A percentile compares a stretch with the other conserved stretches of the same genome.
phyloP scores from a whole-genome alignment of 1,140 invertebrate genomes.

The Pogonomyrmex californicus region DNA sequence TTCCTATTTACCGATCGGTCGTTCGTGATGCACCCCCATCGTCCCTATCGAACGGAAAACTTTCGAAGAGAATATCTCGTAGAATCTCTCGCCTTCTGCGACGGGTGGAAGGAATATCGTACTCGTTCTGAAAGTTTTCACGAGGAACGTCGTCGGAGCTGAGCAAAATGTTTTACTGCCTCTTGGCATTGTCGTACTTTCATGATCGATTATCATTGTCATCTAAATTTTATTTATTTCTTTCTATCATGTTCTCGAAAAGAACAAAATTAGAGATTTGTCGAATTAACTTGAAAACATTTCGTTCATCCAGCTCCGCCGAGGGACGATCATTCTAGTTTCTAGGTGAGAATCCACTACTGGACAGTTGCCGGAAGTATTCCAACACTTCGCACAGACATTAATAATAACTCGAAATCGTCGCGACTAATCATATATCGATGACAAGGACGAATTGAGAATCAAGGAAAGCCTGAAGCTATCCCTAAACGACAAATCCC shows the following conservation, averaged over 20 bases:
- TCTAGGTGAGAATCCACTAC: slow-evolving; percentile 46
- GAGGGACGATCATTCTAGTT: slow-evolving; percentile 29
- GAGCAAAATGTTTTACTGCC: slow-evolving; percentile 26
- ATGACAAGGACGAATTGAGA: slow-evolving; percentile 62
- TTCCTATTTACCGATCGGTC: slow-evolving; percentile 56
- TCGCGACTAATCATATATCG: slow-evolving; percentile 70
- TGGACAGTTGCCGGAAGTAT: slow-evolving; percentile 46
- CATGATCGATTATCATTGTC: slow-evolving; percentile 15
- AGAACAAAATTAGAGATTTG: background rate
- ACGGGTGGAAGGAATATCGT: slow-evolving; percentile 10
- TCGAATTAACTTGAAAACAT: background rate
- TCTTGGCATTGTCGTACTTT: background rate
- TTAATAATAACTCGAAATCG: slow-evolving; percentile 59
- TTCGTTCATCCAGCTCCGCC: slow-evolving; percentile 41
- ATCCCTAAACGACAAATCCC: slow-evolving; percentile 24
- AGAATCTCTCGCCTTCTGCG: slow-evolving; percentile 24
- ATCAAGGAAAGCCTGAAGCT: slow-evolving; percentile 73
- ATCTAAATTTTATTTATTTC: slow-evolving; percentile 11
- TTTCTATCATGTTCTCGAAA: background rate
- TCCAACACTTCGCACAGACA: slow-evolving; percentile 52
- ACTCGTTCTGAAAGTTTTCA: slow-evolving; percentile 38
- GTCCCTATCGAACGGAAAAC: slow-evolving; percentile 28
- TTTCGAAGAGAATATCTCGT: slow-evolving; percentile 18
- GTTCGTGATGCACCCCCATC: slow-evolving; percentile 56
- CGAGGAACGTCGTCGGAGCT: slow-evolving; percentile 36